These are phyloP conservation scores for Mesitornis unicolor DNA, from an alignment of 2,113 vertebrate genomes.

Conservation along the genomic window DNA sequence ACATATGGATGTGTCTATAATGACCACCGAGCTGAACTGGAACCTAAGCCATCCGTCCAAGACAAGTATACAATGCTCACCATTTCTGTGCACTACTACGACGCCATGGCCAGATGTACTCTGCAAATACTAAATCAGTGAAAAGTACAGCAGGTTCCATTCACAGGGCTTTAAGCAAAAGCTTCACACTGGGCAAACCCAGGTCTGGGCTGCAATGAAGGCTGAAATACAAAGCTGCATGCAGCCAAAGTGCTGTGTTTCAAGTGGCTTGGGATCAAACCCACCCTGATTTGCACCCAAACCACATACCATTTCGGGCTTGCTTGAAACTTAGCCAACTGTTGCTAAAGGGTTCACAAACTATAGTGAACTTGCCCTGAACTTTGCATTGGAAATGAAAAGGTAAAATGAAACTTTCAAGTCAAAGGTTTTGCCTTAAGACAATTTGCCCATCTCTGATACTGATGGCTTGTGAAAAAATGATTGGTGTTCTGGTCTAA, in stretches of 20 bases:
- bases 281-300: neutral
- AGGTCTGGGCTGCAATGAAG: neutral
- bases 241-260: neutral
- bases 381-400: slow-evolving; percentile 24
- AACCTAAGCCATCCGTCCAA: neutral
- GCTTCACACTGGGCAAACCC: neutral
- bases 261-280: slow-evolving; percentile 2
- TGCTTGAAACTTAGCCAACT: neutral
- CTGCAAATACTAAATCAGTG: neutral
- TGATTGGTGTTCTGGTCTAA: neutral
- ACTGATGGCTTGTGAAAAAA: neutral
- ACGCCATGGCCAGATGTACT: neutral
- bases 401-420: slow-evolving; percentile 10
- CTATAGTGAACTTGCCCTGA: neutral
- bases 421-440: neutral
- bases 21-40: neutral
- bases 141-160: neutral
- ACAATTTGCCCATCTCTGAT: neutral
- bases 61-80: neutral
- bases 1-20: neutral
- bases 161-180: neutral
- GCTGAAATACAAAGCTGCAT: neutral
- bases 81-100: neutral
- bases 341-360: neutral
- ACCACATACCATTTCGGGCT: neutral